phyloP scores from a whole-genome alignment of 2,113 vertebrate genomes.

The Oenanthe melanoleuca region DNA sequence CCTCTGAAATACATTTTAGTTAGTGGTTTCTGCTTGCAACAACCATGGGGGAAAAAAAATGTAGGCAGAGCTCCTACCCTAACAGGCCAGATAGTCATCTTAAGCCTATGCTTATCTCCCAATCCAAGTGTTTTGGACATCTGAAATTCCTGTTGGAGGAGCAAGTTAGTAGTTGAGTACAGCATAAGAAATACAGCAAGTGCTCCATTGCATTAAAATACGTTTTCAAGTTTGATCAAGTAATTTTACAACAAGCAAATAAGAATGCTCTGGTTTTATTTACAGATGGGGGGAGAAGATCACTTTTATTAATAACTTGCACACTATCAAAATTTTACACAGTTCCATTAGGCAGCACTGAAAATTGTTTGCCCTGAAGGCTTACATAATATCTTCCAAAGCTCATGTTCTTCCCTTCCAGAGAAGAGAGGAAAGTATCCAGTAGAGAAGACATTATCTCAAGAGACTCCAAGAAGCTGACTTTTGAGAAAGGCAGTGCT shows the following conservation, averaged over 20 bases:
- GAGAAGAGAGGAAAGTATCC: neutral
- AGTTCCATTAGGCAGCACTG: neutral
- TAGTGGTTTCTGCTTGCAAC: neutral
- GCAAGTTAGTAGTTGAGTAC: neutral
- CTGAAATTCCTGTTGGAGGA: neutral
- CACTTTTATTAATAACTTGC: neutral
- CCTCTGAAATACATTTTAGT: neutral
- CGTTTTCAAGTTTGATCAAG: neutral
- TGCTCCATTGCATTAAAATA: fast-evolving
- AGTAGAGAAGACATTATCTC: neutral
- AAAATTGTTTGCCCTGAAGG: neutral
- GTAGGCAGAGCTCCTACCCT: neutral
- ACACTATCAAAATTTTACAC: neutral
- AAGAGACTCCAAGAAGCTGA: neutral
- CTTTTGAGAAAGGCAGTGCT: neutral
- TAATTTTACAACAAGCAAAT: neutral
- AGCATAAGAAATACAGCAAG: neutral
- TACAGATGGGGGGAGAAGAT: neutral
- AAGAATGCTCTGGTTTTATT: neutral
- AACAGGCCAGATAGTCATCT: neutral
- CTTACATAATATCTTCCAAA: neutral
- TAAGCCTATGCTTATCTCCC: neutral
- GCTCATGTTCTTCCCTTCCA: neutral
- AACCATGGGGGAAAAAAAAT: neutral
- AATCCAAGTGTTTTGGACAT: neutral